Percentiles rank a stretch among this genome's conserved stretches.
Evolutionary conservation across 2,113 vertebrate genomes (phyloP).

Genomic region (Anas platyrhynchos): DNA sequence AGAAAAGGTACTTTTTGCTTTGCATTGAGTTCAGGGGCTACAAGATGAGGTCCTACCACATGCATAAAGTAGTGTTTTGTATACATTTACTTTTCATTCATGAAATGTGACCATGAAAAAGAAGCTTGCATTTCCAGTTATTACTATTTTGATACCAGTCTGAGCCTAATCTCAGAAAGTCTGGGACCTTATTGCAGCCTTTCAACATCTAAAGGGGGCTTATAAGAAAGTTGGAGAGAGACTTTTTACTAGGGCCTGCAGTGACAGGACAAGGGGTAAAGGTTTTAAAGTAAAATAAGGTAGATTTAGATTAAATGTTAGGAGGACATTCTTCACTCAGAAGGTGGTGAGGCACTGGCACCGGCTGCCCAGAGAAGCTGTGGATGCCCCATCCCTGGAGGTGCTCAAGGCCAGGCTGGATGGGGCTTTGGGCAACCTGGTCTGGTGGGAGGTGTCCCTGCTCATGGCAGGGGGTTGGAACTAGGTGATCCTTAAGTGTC

Average conservation of each 20-base stretch:
- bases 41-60: background rate
- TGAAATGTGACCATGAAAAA: background rate
- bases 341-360: background rate
- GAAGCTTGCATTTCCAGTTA: background rate
- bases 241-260: background rate
- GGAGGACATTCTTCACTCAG: background rate
- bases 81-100: background rate
- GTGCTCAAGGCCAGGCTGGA: background rate
- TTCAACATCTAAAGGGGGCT: background rate
- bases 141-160: background rate
- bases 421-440: background rate
- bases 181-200: background rate
- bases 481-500: background rate
- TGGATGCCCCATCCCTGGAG: background rate
- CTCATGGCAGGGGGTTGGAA: background rate
- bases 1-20: background rate
- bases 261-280: background rate
- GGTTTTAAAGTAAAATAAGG: background rate
- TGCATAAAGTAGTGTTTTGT: background rate
- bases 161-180: background rate
- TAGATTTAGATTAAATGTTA: background rate
- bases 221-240: background rate
- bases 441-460: background rate
- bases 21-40: background rate
- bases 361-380: background rate